Base-by-base conservation (phyloP, 1,140 invertebrate species). In the Hormaphis cornu region DNA sequence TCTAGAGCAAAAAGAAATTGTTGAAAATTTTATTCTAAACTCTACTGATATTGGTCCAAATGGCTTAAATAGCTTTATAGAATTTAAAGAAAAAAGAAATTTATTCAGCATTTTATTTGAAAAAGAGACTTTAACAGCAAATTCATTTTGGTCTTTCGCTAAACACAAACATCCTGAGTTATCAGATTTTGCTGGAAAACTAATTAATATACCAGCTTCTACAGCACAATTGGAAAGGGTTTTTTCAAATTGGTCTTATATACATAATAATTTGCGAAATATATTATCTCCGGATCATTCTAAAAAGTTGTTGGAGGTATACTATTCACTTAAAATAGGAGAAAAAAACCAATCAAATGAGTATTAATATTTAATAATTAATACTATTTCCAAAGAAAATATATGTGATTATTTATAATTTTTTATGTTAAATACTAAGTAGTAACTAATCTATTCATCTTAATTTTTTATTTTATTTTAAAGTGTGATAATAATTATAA, bases 11-110 rank as follows among this genome's bases (percentile, higher is more conserved):
- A 35, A 35, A 54, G 18, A 54, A 20, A 54, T 54, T 54, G 30
- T 53, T 53, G 53, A 54, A 35, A 8, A 54, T 54, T 54, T 54
- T 35, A 54, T 54, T 54, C 20, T 54, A 54, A 54, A 35, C 20
- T 54, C n/a, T 54, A n/a, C 7, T 54, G 53, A 54, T 28, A 54
- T 54, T 35, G 18, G 53, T 20, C 1, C 28, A 18, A 7, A 54
- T 18, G 18, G 28, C 6, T 54, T 54, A 54, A 54, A 30, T 16
- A 33, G 30, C 20, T 35, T 54, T 35, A 35, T 54, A 33, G 18
- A 54, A n/a, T 54, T 33, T 35, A 54, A 54, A 35, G 53, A 54
- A 54, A 54, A 54, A 54, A 54, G 28, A 30, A 26, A 26, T 14
- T 16, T 33, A n/a, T 53, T 53, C 30, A 53, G 30, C 28, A 53